Evolutionary conservation across 2,113 vertebrate genomes (phyloP).

Genomic region (Charina bottae): DNA sequence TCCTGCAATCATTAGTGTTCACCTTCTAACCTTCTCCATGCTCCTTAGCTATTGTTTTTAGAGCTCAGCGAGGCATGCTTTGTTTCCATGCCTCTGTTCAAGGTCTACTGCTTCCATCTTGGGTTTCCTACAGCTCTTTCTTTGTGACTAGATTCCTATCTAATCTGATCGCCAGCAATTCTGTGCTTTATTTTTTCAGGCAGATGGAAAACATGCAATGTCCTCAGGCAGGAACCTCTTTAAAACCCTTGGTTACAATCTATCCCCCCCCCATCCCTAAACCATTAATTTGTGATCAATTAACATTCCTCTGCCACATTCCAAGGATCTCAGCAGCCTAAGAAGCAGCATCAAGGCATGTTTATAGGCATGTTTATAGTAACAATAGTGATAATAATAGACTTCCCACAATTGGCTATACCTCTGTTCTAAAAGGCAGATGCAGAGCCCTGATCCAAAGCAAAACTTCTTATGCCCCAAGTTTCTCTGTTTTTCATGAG

Average conservation of each 20-base stretch:
- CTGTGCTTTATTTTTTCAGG: neutral
- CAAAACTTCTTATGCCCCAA: neutral
- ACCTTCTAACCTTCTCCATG: neutral
- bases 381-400: neutral
- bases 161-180: neutral
- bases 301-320: neutral
- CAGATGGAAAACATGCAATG: neutral
- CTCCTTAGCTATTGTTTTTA: neutral
- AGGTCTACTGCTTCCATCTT: neutral
- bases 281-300: neutral
- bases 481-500: neutral
- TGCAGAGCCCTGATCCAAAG: neutral
- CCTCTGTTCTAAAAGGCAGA: neutral
- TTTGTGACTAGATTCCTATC: no score
- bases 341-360: neutral
- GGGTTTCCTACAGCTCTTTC: neutral
- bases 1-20: slow-evolving; percentile 41
- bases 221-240: neutral
- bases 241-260: neutral
- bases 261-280: neutral
- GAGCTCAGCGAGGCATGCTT: neutral
- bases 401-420: neutral
- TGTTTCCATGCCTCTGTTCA: neutral
- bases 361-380: neutral
- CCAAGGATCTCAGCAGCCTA: neutral